Base-by-base conservation (phyloP, 37 sponge, comb jelly and placozoan species). In the Hormiphora californensis region DNA sequence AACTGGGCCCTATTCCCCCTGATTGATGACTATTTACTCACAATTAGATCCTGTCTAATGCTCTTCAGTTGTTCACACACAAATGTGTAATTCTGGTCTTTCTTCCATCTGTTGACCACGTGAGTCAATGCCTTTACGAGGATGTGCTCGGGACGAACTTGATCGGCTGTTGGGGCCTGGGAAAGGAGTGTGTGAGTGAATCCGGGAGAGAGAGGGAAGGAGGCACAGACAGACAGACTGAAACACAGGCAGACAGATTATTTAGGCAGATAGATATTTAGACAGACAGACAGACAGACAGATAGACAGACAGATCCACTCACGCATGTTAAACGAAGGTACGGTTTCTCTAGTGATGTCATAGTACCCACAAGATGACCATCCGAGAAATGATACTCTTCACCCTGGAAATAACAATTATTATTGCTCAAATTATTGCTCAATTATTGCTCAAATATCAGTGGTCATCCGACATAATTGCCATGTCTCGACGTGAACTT, bases 31-130 rank as follows among this genome's bases (percentile, higher is more conserved):
- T 8, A 33, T 15, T 17, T 0, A 87, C 90, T 68, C 39, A 98
- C 95, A 4, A 92, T 93, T 23, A 98, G 89, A 87, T 98, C 99
- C 65, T 98, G 99, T 86, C 99, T 40, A 38, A 98, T 95, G 12
- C 95, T 93, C 89, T 98, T 98, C 54, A 98, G 87, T 91, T 98
- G 99, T 40, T 98, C 99, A 78, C 99, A 98, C 0, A 69, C 85
- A 43, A 90, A 93, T 5, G 85, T 67, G 86, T 98, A 98, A 87
- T 93, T 90, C 37, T 78, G 57, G 5, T 54, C 85, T 55, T 85
- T 89, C 46, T 87, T 61, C 93, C 95, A 93, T 85, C 85, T 88
- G 39, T 41, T 68, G 88, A 67, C 81, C 36, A 95, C 90, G 30
- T 88, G 89, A 40, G 69, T 59, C 57, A 95, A 63, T 12, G 99